Evolutionary conservation across 1,140 invertebrate genomes (phyloP), one percentile per base, ranked within the genome.

Genomic region (Cepaea nemoralis): DNA sequence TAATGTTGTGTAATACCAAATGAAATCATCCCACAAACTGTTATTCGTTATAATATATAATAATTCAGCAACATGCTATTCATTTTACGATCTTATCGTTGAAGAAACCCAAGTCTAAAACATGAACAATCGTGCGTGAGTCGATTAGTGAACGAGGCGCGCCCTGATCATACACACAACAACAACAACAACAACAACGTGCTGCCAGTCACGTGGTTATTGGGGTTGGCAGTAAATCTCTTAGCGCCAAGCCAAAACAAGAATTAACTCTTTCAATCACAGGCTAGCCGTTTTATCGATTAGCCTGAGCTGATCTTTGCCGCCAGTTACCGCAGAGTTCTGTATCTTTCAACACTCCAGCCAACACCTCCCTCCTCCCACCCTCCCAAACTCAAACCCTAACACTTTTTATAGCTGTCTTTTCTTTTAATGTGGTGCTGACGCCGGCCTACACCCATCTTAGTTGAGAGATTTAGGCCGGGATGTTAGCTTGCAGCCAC

Each of bases 351-450:
- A 55, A 2, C n/a, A n/a, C 27, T 63, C 42, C 37, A 27, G n/a
- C 33, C 31, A 22, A 42, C 66, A 10, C 66, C 63, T 59, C 75
- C 48, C 35, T 63, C 69, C 59, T 42, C 77, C n/a, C 77, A 8
- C n/a, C 50, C 8, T 55, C 50, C 19, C 50, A 8, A 45, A 24
- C 5, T 14, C 50, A 55, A 5, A 55, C 22, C 50, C 50, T 55
- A 55, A 55, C 50, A 22, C 50, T 22, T 55, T 55, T 55, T 24
- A 55, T 55, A 14, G 50, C 50, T 22, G 50, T 3, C 8, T 14
- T 55, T 55, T 24, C 2, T 2, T 22, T 27, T 40, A 24, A 16
- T 37, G 33, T 45, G 22, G 19, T 24, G 33, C 45, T 59, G 19
- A 40, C 75, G 42, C 55, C 37, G 37, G 37, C 75, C 37, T 55